phyloP scores from a whole-genome alignment of 1,140 invertebrate species.

The Littorina saxatilis region DNA sequence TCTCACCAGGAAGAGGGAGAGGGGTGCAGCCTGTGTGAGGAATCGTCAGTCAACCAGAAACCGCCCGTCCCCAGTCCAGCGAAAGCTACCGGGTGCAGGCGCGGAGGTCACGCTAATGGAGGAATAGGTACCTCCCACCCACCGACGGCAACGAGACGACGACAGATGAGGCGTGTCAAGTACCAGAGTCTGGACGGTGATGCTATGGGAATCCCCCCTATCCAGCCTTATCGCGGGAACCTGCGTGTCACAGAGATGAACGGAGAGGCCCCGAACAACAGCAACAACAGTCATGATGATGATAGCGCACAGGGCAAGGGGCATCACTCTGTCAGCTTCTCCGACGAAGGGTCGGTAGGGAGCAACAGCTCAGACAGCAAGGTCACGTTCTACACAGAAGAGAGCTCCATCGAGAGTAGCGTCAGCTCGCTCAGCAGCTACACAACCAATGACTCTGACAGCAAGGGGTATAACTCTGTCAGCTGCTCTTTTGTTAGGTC shows the following conservation, averaged over 20 bases:
- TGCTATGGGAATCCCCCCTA: not conserved
- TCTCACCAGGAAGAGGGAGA: not conserved
- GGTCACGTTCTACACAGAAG: too few relatives aligned
- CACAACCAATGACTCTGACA: too few relatives aligned
- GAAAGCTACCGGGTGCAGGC: not conserved
- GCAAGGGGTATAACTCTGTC: too few relatives aligned
- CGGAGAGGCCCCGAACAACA: too few relatives aligned
- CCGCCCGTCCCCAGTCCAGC: too few relatives aligned
- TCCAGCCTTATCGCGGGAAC: not conserved
- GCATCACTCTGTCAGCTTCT: not conserved
- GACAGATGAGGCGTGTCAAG: not conserved
- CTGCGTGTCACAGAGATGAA: not conserved
- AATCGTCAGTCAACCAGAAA: too few relatives aligned
- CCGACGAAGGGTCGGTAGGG: not conserved
- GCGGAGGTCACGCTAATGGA: not conserved
- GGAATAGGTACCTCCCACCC: not conserved
- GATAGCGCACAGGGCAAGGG: constrained; percentile 33
- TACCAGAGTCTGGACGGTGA: constrained; percentile 23
- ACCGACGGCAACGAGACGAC: not conserved
- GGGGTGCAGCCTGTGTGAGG: not conserved
- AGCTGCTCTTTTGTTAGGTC: too few relatives aligned
- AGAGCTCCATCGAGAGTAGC: too few relatives aligned
- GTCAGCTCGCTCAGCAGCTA: too few relatives aligned
- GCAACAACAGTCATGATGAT: constrained; percentile 6
- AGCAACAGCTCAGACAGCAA: too few relatives aligned